Percentiles rank a stretch among this genome's conserved stretches.
These are phyloP conservation scores for Uropetala carovei DNA, from an alignment of 2,888 invertebrate species.

Conservation along the genomic window DNA sequence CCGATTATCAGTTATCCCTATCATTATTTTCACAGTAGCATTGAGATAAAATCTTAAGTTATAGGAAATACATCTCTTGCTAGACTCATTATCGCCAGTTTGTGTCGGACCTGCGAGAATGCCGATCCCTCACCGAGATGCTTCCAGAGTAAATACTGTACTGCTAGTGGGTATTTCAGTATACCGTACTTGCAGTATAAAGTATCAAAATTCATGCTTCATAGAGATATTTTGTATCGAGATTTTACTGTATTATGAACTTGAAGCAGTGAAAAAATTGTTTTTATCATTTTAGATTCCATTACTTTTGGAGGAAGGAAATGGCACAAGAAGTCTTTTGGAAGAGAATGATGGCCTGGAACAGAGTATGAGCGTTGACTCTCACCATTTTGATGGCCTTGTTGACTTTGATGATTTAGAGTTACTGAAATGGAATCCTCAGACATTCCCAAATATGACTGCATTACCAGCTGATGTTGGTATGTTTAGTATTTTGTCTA, in stretches of 20 bases:
- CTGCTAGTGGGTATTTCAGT: neutral
- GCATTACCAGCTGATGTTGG: conserved; percentile 66
- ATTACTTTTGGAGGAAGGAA: conserved; percentile 69
- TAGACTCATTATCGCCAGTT: too few relatives aligned
- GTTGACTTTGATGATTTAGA: conserved; percentile 68
- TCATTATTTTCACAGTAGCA: too few relatives aligned
- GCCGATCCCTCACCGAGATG: too few relatives aligned
- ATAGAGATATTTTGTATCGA: too few relatives aligned
- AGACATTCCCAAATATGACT: conserved; percentile 66
- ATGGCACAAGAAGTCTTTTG: conserved; percentile 49
- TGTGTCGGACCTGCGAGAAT: too few relatives aligned
- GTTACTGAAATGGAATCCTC: conserved; percentile 67
- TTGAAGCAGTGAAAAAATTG: neutral
- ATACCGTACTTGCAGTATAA: too few relatives aligned
- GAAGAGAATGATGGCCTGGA: conserved; percentile 9
- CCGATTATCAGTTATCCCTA: too few relatives aligned
- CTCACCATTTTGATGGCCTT: conserved; percentile 59
- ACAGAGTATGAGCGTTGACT: neutral
- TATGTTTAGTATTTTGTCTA: conserved; percentile 33
- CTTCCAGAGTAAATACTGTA: too few relatives aligned
- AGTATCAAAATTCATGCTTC: too few relatives aligned
- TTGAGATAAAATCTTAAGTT: too few relatives aligned
- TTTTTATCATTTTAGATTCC: conserved; percentile 68
- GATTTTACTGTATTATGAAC: neutral
- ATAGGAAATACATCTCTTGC: too few relatives aligned